phyloP scores from a whole-genome alignment of 2,888 invertebrate genomes.

The Xestia c-nigrum region DNA sequence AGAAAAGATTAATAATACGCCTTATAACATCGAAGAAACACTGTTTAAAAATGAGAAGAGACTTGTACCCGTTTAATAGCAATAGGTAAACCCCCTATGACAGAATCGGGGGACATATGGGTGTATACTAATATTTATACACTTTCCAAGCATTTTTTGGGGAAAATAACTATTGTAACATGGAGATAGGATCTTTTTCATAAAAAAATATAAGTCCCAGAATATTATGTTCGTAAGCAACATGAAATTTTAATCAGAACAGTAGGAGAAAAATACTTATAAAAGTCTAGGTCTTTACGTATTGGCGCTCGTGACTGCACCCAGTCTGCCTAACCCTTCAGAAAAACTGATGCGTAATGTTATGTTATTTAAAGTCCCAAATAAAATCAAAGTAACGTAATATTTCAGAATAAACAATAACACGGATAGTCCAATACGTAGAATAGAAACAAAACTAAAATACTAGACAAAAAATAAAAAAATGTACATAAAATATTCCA shows the following conservation, averaged over 20 bases:
- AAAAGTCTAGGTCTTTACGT: too few relatives aligned
- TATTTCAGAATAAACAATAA: neutral
- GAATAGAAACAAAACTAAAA: neutral
- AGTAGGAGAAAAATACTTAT: too few relatives aligned
- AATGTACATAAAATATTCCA: slow-evolving; percentile 41
- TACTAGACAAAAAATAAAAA: slow-evolving; percentile 1
- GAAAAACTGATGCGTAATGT: neutral
- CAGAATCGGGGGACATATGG: neutral
- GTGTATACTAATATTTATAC: too few relatives aligned
- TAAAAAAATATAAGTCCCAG: too few relatives aligned
- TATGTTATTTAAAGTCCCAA: neutral
- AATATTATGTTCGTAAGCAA: too few relatives aligned
- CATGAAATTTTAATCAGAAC: too few relatives aligned
- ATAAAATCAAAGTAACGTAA: neutral
- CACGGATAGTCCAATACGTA: neutral
- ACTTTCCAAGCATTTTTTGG: too few relatives aligned
- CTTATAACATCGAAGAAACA: neutral
- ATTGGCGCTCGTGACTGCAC: too few relatives aligned
- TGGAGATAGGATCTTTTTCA: too few relatives aligned
- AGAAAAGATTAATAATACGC: too few relatives aligned
- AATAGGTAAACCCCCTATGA: neutral
- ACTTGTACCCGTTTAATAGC: neutral
- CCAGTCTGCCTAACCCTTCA: neutral
- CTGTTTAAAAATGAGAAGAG: neutral
- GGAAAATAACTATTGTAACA: too few relatives aligned